Evolutionary conservation across 1,140 invertebrate genomes (phyloP).

Genomic region (Nixonia krombeini): DNA sequence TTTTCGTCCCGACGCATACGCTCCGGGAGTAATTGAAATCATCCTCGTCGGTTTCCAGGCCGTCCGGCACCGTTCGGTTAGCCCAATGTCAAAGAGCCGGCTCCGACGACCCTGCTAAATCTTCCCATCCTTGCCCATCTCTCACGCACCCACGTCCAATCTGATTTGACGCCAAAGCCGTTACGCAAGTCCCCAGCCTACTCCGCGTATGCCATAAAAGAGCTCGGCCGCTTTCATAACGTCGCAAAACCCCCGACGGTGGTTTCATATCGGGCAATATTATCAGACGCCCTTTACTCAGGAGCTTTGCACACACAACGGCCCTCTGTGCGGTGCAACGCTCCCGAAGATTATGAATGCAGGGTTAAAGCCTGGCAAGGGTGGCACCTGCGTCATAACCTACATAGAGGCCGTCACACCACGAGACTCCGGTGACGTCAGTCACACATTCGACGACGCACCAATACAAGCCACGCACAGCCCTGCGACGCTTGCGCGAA

Average conservation of each 20-base stretch:
- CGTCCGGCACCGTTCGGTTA: no score
- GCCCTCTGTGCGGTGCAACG: conserved; percentile 31
- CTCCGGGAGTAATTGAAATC: no score
- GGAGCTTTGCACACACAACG: conserved; percentile 8
- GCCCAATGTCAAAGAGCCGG: no score
- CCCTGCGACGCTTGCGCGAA: conserved; percentile 46
- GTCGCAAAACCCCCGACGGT: conserved; percentile 4
- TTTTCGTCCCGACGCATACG: no score
- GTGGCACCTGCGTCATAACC: conserved; percentile 64
- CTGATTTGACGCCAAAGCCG: background rate
- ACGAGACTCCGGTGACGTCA: conserved; percentile 60
- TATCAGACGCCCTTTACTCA: conserved; percentile 11
- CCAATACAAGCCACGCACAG: conserved; percentile 35
- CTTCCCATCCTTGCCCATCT: no score
- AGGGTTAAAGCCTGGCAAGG: conserved; percentile 56
- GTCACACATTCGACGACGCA: conserved; percentile 45
- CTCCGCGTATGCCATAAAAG: background rate
- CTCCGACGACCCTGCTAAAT: no score
- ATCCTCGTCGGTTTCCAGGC: no score
- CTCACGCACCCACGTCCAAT: background rate
- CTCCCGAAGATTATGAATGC: conserved; percentile 45
- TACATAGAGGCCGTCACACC: conserved; percentile 67
- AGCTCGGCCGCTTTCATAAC: conserved; percentile 2
- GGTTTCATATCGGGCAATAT: conserved; percentile 11
- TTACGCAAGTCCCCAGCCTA: background rate